phyloP scores from a whole-genome alignment of 2,888 invertebrate species.

The Zaprionus obscuricornis region DNA sequence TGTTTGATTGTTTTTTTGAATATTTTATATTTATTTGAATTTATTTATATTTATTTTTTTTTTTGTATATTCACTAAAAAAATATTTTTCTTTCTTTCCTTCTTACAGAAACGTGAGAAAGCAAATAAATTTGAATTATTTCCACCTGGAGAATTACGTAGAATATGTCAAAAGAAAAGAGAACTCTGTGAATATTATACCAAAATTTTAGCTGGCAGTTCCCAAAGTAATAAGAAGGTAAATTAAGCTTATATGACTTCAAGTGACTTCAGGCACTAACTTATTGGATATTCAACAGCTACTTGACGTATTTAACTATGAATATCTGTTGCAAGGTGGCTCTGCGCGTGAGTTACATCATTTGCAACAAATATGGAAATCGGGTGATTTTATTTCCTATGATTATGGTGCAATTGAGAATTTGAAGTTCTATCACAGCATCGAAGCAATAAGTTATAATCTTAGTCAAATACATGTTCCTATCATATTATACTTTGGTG shows the following conservation, averaged over 20 bases:
- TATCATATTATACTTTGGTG: constrained; percentile 73
- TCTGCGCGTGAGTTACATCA: constrained; percentile 73
- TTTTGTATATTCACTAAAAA: too few relatives aligned
- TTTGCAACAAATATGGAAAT: constrained; percentile 75
- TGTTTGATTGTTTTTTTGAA: too few relatives aligned
- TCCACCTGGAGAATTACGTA: constrained; percentile 52
- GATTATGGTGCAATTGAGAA: constrained; percentile 76
- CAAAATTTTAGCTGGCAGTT: constrained; percentile 54
- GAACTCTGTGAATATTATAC: constrained; percentile 59
- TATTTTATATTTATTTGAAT: too few relatives aligned
- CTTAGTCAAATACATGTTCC: constrained; percentile 66
- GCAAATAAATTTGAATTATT: constrained; percentile 52
- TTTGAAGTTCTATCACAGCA: constrained; percentile 56
- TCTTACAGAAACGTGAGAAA: constrained; percentile 47
- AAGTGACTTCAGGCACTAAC: too few relatives aligned
- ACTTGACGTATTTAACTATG: constrained; percentile 71
- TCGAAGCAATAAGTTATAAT: constrained; percentile 70
- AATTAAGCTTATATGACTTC: too few relatives aligned
- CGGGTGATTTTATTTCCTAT: constrained; percentile 79
- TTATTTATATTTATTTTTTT: too few relatives aligned
- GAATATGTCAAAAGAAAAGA: constrained; percentile 42
- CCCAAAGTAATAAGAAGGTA: constrained; percentile 58
- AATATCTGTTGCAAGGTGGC: constrained; percentile 73
- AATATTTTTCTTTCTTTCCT: too few relatives aligned
- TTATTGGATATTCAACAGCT: constrained; percentile 44